Conservation (phyloP, 2,888 invertebrate genomes). For the Cyaniris semiargus region DNA sequence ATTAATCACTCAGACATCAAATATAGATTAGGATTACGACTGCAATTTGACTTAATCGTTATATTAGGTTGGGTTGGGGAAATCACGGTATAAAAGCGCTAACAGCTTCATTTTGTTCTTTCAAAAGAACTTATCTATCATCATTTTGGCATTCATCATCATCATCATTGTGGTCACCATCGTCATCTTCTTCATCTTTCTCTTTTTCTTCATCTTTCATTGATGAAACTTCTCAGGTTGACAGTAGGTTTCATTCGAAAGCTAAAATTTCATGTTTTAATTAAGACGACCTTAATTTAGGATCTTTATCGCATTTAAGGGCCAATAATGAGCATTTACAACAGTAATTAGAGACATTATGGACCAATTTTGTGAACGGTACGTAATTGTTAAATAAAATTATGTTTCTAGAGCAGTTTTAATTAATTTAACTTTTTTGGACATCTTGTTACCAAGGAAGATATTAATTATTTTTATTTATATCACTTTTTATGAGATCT, state of each 20-base stretch:
- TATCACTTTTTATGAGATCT: background rate
- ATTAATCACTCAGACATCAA: conserved; percentile 12
- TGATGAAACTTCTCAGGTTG: too few relatives aligned
- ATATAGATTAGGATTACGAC: conserved; percentile 6
- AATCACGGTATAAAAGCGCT: background rate
- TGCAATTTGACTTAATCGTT: conserved; percentile 10
- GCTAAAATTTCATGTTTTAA: background rate
- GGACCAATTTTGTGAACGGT: conserved; percentile 12
- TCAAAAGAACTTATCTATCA: background rate
- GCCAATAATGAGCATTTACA: conserved; percentile 12
- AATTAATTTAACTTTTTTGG: background rate
- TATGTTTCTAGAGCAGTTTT: conserved; percentile 5
- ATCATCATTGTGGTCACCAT: background rate
- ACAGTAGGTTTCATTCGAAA: background rate
- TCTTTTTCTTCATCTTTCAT: too few relatives aligned
- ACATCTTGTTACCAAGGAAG: background rate
- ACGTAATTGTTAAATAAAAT: background rate
- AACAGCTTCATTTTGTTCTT: background rate
- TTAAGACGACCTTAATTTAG: background rate
- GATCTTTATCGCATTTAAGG: background rate
- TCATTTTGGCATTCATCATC: background rate
- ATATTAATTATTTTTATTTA: background rate
- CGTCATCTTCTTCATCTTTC: background rate
- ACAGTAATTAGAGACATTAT: conserved; percentile 11
- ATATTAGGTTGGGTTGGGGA: conserved; percentile 2